Percentiles rank a stretch among this genome's conserved stretches.
Conservation (phyloP, 2,888 invertebrate genomes). For the Drosophila anceps region DNA sequence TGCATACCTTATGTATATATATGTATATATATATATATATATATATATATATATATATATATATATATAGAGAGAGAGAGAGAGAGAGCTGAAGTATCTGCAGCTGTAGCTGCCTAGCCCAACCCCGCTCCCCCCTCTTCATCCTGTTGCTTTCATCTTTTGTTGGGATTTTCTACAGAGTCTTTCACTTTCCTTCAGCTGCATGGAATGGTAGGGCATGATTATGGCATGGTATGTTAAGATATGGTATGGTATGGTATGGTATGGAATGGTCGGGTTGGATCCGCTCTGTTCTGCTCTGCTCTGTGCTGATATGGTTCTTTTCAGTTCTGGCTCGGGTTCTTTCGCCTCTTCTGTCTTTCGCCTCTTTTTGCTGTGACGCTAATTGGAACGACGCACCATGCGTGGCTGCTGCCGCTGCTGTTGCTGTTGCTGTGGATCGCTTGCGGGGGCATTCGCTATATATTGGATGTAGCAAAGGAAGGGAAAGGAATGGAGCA, state of each 20-base stretch:
- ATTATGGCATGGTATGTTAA: constrained; percentile 36
- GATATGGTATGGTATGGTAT: constrained; percentile 30
- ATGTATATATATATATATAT: not conserved
- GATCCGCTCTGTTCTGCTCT: constrained; percentile 24
- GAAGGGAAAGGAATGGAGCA: not conserved
- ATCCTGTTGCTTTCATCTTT: constrained; percentile 65
- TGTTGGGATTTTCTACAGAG: constrained; percentile 43
- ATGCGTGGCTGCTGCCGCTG: constrained; percentile 63
- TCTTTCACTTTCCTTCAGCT: constrained; percentile 41
- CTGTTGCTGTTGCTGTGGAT: constrained; percentile 25
- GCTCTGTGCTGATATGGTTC: constrained; percentile 32
- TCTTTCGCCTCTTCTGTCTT: constrained; percentile 28
- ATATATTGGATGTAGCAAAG: constrained; percentile 9
- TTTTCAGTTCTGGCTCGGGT: constrained; percentile 12
- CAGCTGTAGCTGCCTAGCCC: constrained; percentile 51
- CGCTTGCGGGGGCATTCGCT: constrained; percentile 26
- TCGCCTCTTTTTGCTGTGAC: constrained; percentile 55
- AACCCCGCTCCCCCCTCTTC: not conserved
- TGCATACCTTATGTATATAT: constrained; percentile 11
- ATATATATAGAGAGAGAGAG: not conserved
- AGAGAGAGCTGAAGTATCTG: constrained; percentile 38
- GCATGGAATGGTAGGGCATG: constrained; percentile 6
- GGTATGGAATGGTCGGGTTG: constrained; percentile 18
- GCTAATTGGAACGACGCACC: constrained; percentile 77
- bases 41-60: not conserved